A percentile compares a stretch with the other conserved stretches of the same genome.
phyloP scores from a whole-genome alignment of 2,797 vertebrate species.

The Enoplosus armatus region DNA sequence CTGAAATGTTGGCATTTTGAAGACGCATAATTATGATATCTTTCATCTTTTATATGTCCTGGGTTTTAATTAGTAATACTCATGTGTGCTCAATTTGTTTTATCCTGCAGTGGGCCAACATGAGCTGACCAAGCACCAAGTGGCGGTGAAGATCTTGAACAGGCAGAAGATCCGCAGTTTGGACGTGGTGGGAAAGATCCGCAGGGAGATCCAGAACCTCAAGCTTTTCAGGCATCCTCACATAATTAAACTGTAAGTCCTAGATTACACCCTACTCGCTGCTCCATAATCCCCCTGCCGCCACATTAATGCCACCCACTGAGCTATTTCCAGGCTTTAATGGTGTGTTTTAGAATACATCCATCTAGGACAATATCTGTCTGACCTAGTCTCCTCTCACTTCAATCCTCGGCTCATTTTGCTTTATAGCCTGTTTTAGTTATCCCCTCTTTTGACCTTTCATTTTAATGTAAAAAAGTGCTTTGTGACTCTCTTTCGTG shows the following conservation, averaged over 20 bases:
- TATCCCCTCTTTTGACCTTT: constrained; percentile 29
- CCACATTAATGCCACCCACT: constrained; percentile 74
- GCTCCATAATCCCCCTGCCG: constrained; percentile 62
- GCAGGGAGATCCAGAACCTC: constrained; percentile 98
- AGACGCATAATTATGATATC: neutral
- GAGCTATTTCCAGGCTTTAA: constrained; percentile 71
- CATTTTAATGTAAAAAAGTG: constrained; percentile 29
- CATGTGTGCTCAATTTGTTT: constrained; percentile 4
- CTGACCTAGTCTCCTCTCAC: constrained; percentile 56
- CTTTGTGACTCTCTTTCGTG: constrained; percentile 4
- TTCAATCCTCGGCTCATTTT: constrained; percentile 14
- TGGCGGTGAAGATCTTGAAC: constrained; percentile 98
- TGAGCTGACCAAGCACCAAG: constrained; percentile 98
- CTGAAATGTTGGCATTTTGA: neutral
- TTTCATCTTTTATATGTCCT: neutral
- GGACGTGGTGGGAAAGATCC: constrained; percentile 98
- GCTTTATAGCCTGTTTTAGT: constrained; percentile 38
- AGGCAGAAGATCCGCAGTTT: constrained; percentile 99
- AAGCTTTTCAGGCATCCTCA: constrained; percentile 99
- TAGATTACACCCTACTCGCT: constrained; percentile 70
- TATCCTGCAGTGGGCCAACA: constrained; percentile 92
- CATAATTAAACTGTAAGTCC: constrained; percentile 98
- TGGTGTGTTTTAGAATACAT: constrained; percentile 66
- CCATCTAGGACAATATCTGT: constrained; percentile 62
- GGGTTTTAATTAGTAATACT: neutral